These are phyloP conservation scores for Campylomormyrus numenius DNA, from an alignment of 2,113 vertebrate species.

Conservation along the genomic window DNA sequence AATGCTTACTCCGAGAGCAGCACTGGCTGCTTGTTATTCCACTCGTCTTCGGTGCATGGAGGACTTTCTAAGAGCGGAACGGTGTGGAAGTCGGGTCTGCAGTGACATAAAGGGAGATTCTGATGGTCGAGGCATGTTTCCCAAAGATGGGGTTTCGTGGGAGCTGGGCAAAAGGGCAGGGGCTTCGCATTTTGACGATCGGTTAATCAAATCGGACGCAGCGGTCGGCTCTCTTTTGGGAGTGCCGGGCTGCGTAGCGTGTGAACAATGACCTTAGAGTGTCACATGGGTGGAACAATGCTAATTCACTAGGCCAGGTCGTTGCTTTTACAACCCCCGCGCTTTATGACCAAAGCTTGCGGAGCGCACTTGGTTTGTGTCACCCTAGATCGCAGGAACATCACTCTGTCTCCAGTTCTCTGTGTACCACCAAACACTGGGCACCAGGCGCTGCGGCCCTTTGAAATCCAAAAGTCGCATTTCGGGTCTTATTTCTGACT, in stretches of 20 bases:
- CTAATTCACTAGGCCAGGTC: neutral
- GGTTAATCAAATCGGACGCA: neutral
- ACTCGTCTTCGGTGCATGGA: neutral
- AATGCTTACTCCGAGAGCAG: neutral
- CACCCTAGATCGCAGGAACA: neutral
- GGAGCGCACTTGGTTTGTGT: neutral
- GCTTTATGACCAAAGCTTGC: neutral
- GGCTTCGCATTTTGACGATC: neutral
- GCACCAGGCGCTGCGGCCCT: constrained; percentile 66
- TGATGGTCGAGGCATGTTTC: neutral
- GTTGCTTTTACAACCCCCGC: neutral
- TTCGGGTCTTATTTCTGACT: constrained; percentile 77
- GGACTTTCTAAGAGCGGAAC: neutral
- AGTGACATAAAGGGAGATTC: neutral
- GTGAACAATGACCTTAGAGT: neutral
- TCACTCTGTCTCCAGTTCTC: constrained; percentile 60
- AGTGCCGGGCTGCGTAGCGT: neutral
- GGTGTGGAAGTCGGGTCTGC: neutral
- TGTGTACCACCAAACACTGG: constrained; percentile 71
- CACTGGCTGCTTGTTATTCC: neutral
- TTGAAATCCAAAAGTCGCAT: constrained; percentile 72
- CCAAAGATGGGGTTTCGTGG: neutral
- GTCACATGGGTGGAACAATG: neutral
- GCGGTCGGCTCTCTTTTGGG: neutral
- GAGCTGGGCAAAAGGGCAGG: neutral